Evolutionary conservation across 1,140 invertebrate genomes (phyloP), one percentile per base, ranked within the genome.

Genomic region (Heliothis virescens): DNA sequence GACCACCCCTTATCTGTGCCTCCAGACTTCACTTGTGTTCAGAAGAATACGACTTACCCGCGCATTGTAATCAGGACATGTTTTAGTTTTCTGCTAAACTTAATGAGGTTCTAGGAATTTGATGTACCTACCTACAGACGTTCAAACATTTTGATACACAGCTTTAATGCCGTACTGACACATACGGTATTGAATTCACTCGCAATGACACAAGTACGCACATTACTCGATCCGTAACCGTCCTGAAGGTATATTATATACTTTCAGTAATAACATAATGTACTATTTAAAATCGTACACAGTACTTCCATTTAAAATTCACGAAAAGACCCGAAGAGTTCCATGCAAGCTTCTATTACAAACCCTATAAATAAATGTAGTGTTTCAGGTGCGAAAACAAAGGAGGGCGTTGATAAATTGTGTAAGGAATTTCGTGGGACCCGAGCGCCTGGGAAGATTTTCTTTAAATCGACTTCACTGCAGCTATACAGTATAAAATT

Each of bases 361-460:
- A 52, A 16, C 67, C 29, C 67, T 26, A 52, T 71, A 71, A 53
- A 53, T 71, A 71, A 71, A 53, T 48, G 48, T 63, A 52, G 9
- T 21, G 67, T n/a, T 71, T 71, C 67, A 71, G 67, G 67, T 71
- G 67, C 52, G 67, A 53, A 71, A 71, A 71, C 67, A 71, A 71
- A 71, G 67, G 67, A 52, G 52, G 48, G 67, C 41, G 63, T 53
- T 71, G 67, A 71, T 71, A 71, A 71, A 71, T 71, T 71, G 67
- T 71, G 21, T 53, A 53, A 71, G 67, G 29, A 71, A 71, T 53
- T 53, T 71, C 29, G 67, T 52, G 67, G 48, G 41, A 18, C 41
- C 53, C 41, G 63, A 48, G 29, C 12, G n/a, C 16, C 5, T 41
- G 34, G 48, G 11, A 26, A 67, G 63, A 47, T 50, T 63, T 63